Evolutionary conservation across 37 sponge, comb jelly and placozoan species (phyloP).

Genomic region (Ephydatia muelleri): DNA sequence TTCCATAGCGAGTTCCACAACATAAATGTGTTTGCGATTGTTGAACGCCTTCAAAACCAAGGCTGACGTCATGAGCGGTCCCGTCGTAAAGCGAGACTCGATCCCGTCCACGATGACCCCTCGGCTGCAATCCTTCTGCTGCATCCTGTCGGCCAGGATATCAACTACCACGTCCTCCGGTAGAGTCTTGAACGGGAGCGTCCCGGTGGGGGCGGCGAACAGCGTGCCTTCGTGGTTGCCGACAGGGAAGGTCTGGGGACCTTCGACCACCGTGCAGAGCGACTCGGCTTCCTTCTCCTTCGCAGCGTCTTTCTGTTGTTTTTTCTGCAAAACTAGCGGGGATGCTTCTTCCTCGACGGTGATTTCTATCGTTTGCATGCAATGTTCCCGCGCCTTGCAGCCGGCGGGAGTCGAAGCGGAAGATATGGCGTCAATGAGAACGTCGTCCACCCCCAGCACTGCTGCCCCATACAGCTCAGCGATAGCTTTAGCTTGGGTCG

Average conservation of each 20-base stretch:
- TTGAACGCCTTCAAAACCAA: constrained; percentile 76
- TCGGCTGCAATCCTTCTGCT: constrained; percentile 76
- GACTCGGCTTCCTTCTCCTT: not conserved
- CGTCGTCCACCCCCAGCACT: constrained; percentile 63
- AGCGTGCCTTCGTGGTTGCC: constrained; percentile 38
- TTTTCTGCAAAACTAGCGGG: not conserved
- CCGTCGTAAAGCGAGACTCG: constrained; percentile 70
- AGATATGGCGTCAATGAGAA: constrained; percentile 82
- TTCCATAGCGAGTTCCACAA: constrained; percentile 77
- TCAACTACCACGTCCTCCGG: constrained; percentile 85
- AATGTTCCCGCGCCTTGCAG: constrained; percentile 69
- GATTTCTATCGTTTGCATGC: constrained; percentile 49
- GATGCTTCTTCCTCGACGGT: not conserved
- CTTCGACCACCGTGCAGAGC: constrained; percentile 29
- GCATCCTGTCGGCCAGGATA: constrained; percentile 74
- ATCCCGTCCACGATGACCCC: constrained; percentile 93
- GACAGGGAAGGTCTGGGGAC: constrained; percentile 40
- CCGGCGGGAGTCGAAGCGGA: constrained; percentile 73
- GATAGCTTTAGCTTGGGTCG: constrained; percentile 74
- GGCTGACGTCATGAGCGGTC: constrained; percentile 9
- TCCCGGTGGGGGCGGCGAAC: constrained; percentile 50
- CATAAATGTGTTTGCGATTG: constrained; percentile 88
- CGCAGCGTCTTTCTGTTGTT: not conserved
- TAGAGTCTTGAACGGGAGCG: constrained; percentile 53
- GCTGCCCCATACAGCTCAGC: constrained; percentile 70